phyloP scores from a whole-genome alignment of 2,888 invertebrate species.

The Drosophila maculinotata region DNA sequence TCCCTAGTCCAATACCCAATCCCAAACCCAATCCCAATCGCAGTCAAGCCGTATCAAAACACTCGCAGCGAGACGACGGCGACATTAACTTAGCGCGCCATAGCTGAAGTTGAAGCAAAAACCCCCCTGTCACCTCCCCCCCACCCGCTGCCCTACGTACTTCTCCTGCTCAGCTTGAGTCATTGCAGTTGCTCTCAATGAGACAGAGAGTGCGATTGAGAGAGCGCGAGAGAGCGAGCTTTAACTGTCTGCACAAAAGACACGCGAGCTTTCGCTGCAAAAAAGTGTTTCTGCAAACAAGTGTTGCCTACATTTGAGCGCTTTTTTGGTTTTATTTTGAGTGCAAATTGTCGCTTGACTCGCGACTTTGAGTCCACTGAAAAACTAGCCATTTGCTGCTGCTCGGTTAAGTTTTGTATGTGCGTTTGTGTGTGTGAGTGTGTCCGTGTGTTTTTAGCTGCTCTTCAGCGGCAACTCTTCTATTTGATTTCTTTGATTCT shows the following conservation, averaged over 20 bases:
- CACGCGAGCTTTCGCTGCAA: constrained; percentile 44
- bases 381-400: constrained; percentile 31
- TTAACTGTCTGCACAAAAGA: constrained; percentile 20
- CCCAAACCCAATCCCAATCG: constrained; percentile 41
- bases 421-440: neutral
- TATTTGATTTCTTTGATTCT: constrained; percentile 77
- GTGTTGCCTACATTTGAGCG: constrained; percentile 44
- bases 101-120: constrained; percentile 14
- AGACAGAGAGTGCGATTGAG: constrained; percentile 10
- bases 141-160: too few relatives aligned
- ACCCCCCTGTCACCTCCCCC: too few relatives aligned
- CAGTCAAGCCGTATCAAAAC: constrained; percentile 42
- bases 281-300: constrained; percentile 44
- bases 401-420: neutral
- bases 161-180: constrained; percentile 11
- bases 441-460: constrained; percentile 13
- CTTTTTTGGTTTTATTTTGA: constrained; percentile 11
- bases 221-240: constrained; percentile 17
- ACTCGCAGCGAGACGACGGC: constrained; percentile 35
- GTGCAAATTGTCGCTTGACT: constrained; percentile 17
- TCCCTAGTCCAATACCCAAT: constrained; percentile 31
- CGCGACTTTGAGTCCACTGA: constrained; percentile 3
- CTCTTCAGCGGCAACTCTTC: constrained; percentile 66
- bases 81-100: constrained; percentile 41
- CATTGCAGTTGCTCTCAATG: neutral